Percentiles rank a stretch among this genome's conserved stretches.
Evolutionary conservation across 2,113 vertebrate genomes (phyloP).

Genomic region (Muntiacus reevesi): DNA sequence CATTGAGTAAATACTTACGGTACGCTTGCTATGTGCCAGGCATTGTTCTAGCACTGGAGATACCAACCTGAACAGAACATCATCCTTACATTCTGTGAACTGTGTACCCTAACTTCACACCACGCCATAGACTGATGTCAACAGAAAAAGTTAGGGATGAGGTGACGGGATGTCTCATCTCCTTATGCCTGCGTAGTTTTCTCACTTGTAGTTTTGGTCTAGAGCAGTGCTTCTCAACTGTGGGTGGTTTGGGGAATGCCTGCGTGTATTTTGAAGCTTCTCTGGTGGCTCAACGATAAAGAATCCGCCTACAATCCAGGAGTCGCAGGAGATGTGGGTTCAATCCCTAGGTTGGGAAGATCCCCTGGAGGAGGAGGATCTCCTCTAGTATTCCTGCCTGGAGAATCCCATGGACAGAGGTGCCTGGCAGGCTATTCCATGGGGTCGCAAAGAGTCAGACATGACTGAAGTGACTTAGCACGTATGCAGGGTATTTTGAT

Average conservation of each 20-base stretch:
- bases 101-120: not conserved
- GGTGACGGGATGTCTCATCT: not conserved
- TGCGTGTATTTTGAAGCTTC: not conserved
- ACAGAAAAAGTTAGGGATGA: not conserved
- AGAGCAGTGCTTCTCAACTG: not conserved
- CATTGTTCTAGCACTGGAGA: not conserved
- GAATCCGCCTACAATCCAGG: not conserved
- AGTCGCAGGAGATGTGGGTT: not conserved
- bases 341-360: not conserved
- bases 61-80: not conserved
- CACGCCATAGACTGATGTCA: not conserved
- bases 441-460: not conserved
- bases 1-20: not conserved
- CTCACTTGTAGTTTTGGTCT: not conserved
- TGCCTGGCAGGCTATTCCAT: not conserved
- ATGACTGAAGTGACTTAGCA: not conserved
- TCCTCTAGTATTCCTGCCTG: not conserved
- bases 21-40: not conserved
- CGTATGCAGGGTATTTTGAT: not conserved
- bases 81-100: not conserved
- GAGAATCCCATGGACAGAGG: not conserved
- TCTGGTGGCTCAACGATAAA: not conserved
- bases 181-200: not conserved
- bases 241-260: not conserved
- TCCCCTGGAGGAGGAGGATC: not conserved